Conservation (phyloP, 2,888 invertebrate genomes). For the Oxyteleia sp. region DNA sequence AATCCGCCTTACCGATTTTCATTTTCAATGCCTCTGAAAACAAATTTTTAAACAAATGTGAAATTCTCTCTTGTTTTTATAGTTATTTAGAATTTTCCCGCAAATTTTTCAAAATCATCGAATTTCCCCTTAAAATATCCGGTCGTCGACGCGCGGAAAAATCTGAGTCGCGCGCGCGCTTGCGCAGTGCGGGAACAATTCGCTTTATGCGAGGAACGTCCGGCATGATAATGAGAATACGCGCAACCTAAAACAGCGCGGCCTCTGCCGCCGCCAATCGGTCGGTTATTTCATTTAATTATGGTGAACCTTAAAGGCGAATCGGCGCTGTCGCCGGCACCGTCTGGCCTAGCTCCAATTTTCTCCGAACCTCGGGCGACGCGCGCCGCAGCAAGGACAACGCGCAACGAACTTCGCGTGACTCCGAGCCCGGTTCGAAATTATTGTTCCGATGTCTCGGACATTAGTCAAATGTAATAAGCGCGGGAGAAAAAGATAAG, state of each 20-base stretch:
- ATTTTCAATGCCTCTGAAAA: too few relatives aligned
- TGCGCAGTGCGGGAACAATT: too few relatives aligned
- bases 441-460: conserved; percentile 8
- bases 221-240: conserved; percentile 16
- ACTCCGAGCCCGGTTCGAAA: conserved; percentile 9
- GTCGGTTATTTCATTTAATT: conserved; percentile 54
- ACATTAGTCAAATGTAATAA: conserved; percentile 10
- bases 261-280: conserved; percentile 18
- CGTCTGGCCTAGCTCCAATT: conserved; percentile 48
- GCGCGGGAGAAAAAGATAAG: not conserved
- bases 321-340: conserved; percentile 44
- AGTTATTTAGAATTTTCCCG: too few relatives aligned
- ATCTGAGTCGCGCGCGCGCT: too few relatives aligned
- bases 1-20: too few relatives aligned
- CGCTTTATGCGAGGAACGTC: too few relatives aligned
- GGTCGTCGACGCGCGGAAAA: too few relatives aligned
- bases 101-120: too few relatives aligned
- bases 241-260: not conserved
- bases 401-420: conserved; percentile 26
- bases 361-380: conserved; percentile 39
- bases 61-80: too few relatives aligned
- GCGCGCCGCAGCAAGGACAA: conserved; percentile 30
- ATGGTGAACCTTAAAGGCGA: conserved; percentile 41
- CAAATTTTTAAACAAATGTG: too few relatives aligned
- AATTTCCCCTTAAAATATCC: too few relatives aligned